Percentiles rank a stretch among this genome's conserved stretches.
Evolutionary conservation across 2,113 vertebrate species (phyloP).

Genomic region (Grantiella picta): DNA sequence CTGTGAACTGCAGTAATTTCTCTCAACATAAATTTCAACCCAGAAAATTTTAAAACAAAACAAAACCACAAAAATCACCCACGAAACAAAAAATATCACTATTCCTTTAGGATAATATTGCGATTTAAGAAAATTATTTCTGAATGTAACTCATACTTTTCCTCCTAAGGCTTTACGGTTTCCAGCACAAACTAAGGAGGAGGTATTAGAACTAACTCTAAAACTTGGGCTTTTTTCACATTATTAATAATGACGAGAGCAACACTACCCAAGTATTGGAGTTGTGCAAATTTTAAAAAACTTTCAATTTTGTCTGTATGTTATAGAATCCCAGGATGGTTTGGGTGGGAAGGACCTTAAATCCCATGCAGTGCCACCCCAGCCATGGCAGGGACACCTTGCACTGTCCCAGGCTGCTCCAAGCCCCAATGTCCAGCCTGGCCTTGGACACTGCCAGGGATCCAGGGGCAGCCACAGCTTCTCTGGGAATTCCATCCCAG

Average conservation of each 20-base stretch:
- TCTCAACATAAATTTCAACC: not conserved
- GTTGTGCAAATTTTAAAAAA: not conserved
- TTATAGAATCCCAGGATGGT: fast-evolving
- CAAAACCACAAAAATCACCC: not conserved
- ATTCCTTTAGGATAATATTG: not conserved
- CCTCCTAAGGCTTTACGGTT: not conserved
- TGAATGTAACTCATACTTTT: not conserved
- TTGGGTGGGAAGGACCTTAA: not conserved
- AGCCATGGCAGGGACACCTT: not conserved
- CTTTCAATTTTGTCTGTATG: not conserved
- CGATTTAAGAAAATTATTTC: not conserved
- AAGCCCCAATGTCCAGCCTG: not conserved
- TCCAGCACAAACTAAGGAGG: not conserved
- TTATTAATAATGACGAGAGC: not conserved
- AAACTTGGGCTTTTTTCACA: not conserved
- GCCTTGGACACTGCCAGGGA: not conserved
- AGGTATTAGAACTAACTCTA: not conserved
- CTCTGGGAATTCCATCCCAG: not conserved
- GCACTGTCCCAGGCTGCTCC: not conserved
- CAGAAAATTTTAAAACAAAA: not conserved
- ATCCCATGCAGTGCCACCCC: fast-evolving
- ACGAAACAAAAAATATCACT: not conserved
- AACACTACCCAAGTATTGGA: not conserved
- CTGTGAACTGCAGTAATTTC: not conserved
- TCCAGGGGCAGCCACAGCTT: not conserved